A percentile compares a stretch with the other conserved stretches of the same genome.
Evolutionary conservation across 2,113 vertebrate species (phyloP).

Genomic region (Equus quagga): DNA sequence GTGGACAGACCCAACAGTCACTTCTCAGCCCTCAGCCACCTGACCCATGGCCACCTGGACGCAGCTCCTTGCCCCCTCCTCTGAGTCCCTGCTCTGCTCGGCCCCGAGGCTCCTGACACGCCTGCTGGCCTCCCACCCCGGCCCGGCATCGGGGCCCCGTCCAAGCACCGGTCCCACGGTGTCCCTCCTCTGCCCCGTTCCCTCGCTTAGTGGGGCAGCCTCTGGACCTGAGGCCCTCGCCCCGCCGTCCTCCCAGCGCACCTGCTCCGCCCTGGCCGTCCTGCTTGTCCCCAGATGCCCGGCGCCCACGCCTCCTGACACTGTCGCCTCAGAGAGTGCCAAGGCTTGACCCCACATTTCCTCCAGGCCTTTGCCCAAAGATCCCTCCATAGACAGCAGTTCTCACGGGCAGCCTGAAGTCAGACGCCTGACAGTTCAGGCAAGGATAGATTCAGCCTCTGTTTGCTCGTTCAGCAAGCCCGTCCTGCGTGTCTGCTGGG

Average conservation of each 20-base stretch:
- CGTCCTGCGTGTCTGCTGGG: accelerated
- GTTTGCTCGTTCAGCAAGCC: accelerated
- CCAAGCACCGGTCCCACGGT: accelerated
- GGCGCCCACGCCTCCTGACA: not conserved
- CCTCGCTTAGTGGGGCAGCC: not conserved
- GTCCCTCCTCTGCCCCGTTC: not conserved
- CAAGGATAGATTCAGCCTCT: accelerated
- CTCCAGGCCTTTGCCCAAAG: not conserved
- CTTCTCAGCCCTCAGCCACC: accelerated
- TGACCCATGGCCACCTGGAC: accelerated
- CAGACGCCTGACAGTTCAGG: not conserved
- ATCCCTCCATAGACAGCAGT: accelerated
- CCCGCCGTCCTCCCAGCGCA: accelerated
- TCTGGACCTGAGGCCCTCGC: accelerated
- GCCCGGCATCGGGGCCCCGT: accelerated
- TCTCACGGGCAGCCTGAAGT: not conserved
- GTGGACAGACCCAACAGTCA: no score
- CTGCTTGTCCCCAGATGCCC: not conserved
- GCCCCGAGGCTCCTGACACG: not conserved
- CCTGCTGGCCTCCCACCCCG: not conserved
- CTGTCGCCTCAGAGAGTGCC: not conserved
- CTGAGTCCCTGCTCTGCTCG: not conserved
- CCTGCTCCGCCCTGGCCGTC: accelerated
- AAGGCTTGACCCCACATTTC: no score
- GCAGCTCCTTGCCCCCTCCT: not conserved